Evolutionary conservation across 2,113 vertebrate genomes (phyloP).

Genomic region (Megaceryle torquata): DNA sequence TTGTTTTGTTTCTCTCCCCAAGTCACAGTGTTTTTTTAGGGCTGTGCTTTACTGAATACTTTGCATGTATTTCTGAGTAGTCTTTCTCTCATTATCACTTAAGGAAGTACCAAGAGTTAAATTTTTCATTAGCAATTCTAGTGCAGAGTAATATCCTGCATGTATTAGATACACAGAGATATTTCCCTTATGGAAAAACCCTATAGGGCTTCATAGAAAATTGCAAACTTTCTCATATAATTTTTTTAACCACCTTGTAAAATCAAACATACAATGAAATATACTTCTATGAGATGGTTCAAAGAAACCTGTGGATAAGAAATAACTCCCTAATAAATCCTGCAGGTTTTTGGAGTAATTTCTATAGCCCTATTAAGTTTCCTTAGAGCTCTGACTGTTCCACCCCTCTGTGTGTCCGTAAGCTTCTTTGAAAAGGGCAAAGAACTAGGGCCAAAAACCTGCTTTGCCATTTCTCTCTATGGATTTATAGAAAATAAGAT

Average conservation of each 20-base stretch:
- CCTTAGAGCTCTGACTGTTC: background rate
- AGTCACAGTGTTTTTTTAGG: slow-evolving; percentile 29
- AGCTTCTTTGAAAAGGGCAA: background rate
- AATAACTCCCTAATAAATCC: background rate
- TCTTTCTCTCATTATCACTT: slow-evolving; percentile 62
- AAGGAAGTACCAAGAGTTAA: slow-evolving; percentile 67
- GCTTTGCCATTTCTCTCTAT: background rate
- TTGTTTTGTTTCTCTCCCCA: slow-evolving; percentile 20
- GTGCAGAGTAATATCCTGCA: slow-evolving; percentile 51
- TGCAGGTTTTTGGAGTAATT: slow-evolving; percentile 15
- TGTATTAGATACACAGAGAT: slow-evolving; percentile 26
- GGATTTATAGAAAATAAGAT: background rate
- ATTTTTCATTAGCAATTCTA: slow-evolving; percentile 71
- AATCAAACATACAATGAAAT: slow-evolving; percentile 18
- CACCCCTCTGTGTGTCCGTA: background rate
- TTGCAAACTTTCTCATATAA: slow-evolving; percentile 32
- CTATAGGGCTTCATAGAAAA: slow-evolving; percentile 41
- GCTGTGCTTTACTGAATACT: slow-evolving; percentile 46
- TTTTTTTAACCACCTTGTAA: slow-evolving; percentile 45
- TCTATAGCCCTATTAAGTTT: background rate
- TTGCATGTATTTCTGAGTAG: slow-evolving; percentile 47
- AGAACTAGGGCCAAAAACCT: background rate
- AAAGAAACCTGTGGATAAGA: slow-evolving; percentile 12
- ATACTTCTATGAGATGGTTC: background rate
- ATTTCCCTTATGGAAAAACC: slow-evolving; percentile 57